Percentiles rank a stretch among this genome's conserved stretches.
Conservation (phyloP, 2,888 invertebrate species). For the Agriotes lineatus region DNA sequence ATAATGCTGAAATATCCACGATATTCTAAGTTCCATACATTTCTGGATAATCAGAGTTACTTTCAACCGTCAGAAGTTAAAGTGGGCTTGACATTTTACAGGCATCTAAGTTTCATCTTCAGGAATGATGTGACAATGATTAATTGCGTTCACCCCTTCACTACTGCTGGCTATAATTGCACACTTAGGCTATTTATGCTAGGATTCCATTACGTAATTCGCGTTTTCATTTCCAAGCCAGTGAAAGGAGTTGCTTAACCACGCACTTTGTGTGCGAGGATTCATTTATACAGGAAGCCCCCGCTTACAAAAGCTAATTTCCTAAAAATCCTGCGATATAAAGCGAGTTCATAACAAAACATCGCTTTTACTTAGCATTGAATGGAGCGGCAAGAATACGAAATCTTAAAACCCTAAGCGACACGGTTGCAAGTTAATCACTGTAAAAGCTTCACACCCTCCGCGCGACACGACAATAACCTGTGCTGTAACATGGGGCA, state of each 20-base stretch:
- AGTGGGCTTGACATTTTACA: slow-evolving; percentile 8
- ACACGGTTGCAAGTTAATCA: slow-evolving; percentile 18
- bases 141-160: not conserved
- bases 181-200: too few relatives aligned
- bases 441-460: slow-evolving; percentile 20
- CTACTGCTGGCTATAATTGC: not conserved
- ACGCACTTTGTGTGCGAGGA: too few relatives aligned
- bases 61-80: not conserved
- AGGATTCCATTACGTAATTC: too few relatives aligned
- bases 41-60: too few relatives aligned
- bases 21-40: too few relatives aligned
- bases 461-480: slow-evolving; percentile 21
- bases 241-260: too few relatives aligned
- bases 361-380: slow-evolving; percentile 9
- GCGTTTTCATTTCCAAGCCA: too few relatives aligned
- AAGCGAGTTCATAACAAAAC: slow-evolving; percentile 8
- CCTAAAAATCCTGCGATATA: slow-evolving; percentile 9
- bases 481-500: slow-evolving; percentile 13
- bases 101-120: slow-evolving; percentile 3
- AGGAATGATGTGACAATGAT: slow-evolving; percentile 8
- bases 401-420: slow-evolving; percentile 22
- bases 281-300: not conserved
- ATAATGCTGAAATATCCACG: too few relatives aligned
- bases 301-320: slow-evolving; percentile 5
- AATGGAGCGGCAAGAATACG: slow-evolving; percentile 9